Conservation (phyloP, 2,113 vertebrate species). For the Puma concolor region DNA sequence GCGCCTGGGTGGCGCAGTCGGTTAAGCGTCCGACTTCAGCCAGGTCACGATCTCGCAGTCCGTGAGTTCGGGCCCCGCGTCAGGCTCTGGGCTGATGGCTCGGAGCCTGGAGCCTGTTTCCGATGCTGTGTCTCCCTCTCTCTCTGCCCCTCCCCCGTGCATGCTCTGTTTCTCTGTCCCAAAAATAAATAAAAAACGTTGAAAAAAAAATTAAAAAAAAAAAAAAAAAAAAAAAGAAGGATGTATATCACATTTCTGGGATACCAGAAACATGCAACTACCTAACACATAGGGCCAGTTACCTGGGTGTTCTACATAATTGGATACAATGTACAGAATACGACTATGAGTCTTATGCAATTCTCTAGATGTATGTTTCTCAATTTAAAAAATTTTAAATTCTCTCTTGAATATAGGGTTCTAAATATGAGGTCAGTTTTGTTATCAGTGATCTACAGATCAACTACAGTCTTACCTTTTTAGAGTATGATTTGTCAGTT, state of each 20-base stretch:
- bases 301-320: not conserved
- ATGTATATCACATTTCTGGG: not conserved
- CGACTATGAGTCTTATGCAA: not conserved
- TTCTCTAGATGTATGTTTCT: not conserved
- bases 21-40: no score
- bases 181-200: no score
- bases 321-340: not conserved
- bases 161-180: no score
- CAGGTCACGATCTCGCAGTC: no score
- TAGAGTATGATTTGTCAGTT: not conserved
- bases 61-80: no score
- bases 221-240: no score
- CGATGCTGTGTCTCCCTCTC: no score
- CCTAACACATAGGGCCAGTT: not conserved
- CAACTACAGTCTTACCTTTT: not conserved
- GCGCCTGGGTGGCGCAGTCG: no score
- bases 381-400: not conserved
- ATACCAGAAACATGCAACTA: not conserved
- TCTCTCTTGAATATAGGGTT: not conserved
- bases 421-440: not conserved
- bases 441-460: not conserved
- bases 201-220: no score
- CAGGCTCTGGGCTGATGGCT: no score
- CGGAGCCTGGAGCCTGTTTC: no score
- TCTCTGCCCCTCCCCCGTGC: no score